Evolutionary conservation across 1,140 invertebrate species (phyloP).

Genomic region (Plectus sambesii): DNA sequence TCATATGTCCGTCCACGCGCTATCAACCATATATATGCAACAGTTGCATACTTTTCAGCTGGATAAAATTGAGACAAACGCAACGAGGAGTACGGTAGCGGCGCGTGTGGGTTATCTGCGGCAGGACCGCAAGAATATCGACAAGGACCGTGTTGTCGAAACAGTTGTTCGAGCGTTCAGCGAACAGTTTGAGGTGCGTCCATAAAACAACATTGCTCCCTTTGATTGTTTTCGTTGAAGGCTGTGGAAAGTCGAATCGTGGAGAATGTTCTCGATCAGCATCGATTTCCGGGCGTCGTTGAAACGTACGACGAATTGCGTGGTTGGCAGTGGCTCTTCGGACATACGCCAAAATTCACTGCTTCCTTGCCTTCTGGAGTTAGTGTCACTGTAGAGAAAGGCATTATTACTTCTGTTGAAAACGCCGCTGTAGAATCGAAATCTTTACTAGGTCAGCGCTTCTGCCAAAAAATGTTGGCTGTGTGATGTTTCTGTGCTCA

Average conservation of each 20-base stretch:
- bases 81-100: slow-evolving; percentile 34
- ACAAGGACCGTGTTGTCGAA: slow-evolving; percentile 11
- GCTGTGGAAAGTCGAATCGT: slow-evolving; percentile 14
- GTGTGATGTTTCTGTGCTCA: too few species aligned
- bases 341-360: slow-evolving; percentile 34
- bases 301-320: slow-evolving; percentile 20
- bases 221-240: slow-evolving; percentile 6
- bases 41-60: slow-evolving; percentile 6
- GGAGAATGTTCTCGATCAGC: slow-evolving; percentile 1
- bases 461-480: too few species aligned
- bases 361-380: too few species aligned
- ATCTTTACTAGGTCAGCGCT: too few species aligned
- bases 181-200: slow-evolving; percentile 18
- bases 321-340: slow-evolving; percentile 36
- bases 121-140: slow-evolving; percentile 18
- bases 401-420: too few species aligned
- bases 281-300: slow-evolving; percentile 12
- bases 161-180: slow-evolving; percentile 22
- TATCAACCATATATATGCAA: neutral
- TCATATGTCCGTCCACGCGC: slow-evolving; percentile 13
- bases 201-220: neutral
- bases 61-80: slow-evolving; percentile 35
- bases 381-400: too few species aligned
- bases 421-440: too few species aligned
- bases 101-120: slow-evolving; percentile 34